phyloP scores from a whole-genome alignment of 1,140 invertebrate species.

The Pentalonia nigronervosa region DNA sequence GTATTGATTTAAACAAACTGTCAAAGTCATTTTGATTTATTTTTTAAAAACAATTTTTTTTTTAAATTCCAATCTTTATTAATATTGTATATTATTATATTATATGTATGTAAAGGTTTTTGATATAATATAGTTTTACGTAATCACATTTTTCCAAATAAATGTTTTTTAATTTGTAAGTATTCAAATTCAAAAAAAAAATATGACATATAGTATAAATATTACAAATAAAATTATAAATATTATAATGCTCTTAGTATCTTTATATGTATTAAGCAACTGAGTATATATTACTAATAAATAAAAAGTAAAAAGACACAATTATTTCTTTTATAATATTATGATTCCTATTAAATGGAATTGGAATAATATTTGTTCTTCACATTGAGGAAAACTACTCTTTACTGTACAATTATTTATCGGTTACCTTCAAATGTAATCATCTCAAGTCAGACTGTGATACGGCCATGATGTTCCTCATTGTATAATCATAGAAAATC shows the following conservation, averaged over 20 bases:
- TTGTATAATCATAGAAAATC: constrained; percentile 48
- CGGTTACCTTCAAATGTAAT: background rate
- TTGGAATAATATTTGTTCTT: background rate
- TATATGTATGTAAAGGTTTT: background rate
- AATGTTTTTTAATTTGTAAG: too few relatives aligned
- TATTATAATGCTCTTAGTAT: background rate
- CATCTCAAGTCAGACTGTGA: background rate
- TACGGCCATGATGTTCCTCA: constrained; percentile 29
- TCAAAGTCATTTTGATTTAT: background rate
- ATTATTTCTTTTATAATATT: background rate
- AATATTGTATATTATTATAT: background rate
- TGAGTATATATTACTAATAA: background rate
- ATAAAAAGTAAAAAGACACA: background rate
- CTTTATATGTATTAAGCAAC: background rate
- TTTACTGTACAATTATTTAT: background rate
- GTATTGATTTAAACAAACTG: background rate
- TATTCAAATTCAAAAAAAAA: too few relatives aligned
- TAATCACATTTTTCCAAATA: too few relatives aligned
- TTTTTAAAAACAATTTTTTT: background rate
- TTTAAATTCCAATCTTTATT: background rate
- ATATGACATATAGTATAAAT: background rate
- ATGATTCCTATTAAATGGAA: background rate
- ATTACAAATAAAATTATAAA: background rate
- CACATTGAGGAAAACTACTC: background rate
- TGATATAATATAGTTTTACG: background rate